These are phyloP conservation scores for Sicus ferrugineus DNA, from an alignment of 2,888 invertebrate species.

Conservation along the genomic window DNA sequence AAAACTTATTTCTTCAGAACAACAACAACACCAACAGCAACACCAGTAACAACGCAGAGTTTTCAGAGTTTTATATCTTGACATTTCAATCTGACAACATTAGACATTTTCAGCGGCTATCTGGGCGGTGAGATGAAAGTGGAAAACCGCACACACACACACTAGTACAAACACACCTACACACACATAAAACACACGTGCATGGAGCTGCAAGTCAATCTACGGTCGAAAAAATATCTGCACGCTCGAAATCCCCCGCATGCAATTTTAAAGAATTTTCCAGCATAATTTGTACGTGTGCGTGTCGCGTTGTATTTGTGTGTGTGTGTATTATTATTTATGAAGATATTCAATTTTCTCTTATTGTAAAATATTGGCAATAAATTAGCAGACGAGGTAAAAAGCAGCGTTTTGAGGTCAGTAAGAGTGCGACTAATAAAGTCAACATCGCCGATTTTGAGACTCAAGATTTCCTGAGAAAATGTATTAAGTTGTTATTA, in stretches of 20 bases:
- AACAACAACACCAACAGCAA: not conserved
- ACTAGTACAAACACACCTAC: not conserved
- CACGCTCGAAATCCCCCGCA: constrained; percentile 7
- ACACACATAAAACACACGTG: too few species aligned
- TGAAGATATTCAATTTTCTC: not conserved
- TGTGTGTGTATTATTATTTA: not conserved
- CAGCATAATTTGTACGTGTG: constrained; percentile 10
- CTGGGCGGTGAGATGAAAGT: constrained; percentile 20
- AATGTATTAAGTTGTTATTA: too few species aligned
- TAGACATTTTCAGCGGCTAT: constrained; percentile 12
- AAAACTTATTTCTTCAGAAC: constrained; percentile 13
- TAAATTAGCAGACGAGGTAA: constrained; percentile 6
- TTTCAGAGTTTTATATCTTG: constrained; percentile 22
- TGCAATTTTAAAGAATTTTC: constrained; percentile 27
- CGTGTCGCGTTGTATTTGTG: too few species aligned
- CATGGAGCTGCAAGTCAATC: not conserved
- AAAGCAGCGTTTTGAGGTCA: not conserved
- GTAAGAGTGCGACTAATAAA: not conserved
- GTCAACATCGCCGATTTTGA: too few species aligned
- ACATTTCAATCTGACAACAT: constrained; percentile 29
- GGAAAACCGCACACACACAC: not conserved
- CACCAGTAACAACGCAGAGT: not conserved
- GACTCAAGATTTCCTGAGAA: not conserved
- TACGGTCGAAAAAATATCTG: not conserved
- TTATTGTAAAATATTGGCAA: constrained; percentile 7